Base-by-base conservation (phyloP, 2,888 invertebrate species). In the Pteria penguin region DNA sequence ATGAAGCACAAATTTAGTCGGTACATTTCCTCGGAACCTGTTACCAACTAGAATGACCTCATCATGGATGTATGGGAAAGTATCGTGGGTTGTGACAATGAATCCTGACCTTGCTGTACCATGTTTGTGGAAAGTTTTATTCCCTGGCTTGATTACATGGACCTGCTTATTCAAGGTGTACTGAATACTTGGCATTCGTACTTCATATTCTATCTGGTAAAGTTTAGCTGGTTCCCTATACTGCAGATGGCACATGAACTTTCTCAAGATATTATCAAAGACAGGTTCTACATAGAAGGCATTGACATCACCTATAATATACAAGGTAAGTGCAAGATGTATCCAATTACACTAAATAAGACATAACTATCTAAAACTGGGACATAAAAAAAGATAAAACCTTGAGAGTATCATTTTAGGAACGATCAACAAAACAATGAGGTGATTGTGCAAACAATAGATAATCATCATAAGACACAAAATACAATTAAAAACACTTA, bases 181-280 rank as follows among this genome's bases (percentile, higher is more conserved):
- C 54, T 82, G 75, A 36, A 87, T 75, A 45, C 82, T 79, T 3
- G 88, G 87, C 2, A 90, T 82, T 24, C 76, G 83, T 32, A 89
- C 80, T 62, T 83, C 82, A 78, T 90, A 91, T 65, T 84, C 84
- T 65, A 91, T 75, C 33, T 86, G 85, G 82, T 91, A 91, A n/a
- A 91, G 87, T 33, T 85, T 74, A 11, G 75, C 45, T n/a, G 90
- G 90, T 14, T 81, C 82, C 27, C 79, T 68, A 70, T 90, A 88
- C 63, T 82, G 75, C 33, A 91, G 80, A 74, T 91, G 91, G 70
- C 91, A 91, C 71, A 86, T 81, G 73, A 89, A 91, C 72, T 85
- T 82, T 24, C 80, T 76, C 8, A 76, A 67, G 29, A 90, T 83
- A 45, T 80, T 84, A 27, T 85, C 77, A 80, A 87, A 90, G 18